Base-by-base conservation (phyloP, 2,888 invertebrate species). In the Temnothorax ravouxi region DNA sequence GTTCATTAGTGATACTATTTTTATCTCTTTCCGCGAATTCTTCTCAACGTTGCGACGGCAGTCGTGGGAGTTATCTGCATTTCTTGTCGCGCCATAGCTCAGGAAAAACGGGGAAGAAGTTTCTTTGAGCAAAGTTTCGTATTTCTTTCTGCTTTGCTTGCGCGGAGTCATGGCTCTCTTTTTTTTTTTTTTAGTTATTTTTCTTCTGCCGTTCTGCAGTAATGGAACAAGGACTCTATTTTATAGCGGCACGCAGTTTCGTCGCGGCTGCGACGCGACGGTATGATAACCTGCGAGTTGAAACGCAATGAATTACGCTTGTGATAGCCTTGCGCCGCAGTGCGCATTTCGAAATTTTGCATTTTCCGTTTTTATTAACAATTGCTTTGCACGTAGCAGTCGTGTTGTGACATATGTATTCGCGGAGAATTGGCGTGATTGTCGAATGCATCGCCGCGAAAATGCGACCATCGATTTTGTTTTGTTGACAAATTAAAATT, bases 111-210 rank as follows among this genome's bases (percentile, higher is more conserved):
- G 15, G 18, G 9, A 67, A 44, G 18, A 77, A 67, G 41, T 80
- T 80, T 71, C 38, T 80, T 41, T 59, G 71, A 50, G 21, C 59
- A 80, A 50, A 80, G 79, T 80, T 80, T 59, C 29, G 13, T 38
- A 8, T 71, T 59, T 80, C 79, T 71, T 77, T 69, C 77, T 56
- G 15, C 77, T 79, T 69, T 79, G 34, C 79, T 15, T 80, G 25
- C 13, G 18, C 25, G 25, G 11, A 71, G 13, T 44, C 44, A 47
- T 1, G 21, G 6, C 8, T 50, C 67, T 56, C 25, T 41, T 50
- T 76, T 50, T n/a, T 52, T n/a, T n/a, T 52, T 52, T n/a, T 9
- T 8, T 66, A 66, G 21, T 25, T 21, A 47, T 61, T 62, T 66
- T 54, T 9, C 34, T 79, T 44, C 59, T 79, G 29, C n/a, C 29